These are phyloP conservation scores for Scomber colias DNA, from an alignment of 2,113 vertebrate species.

Conservation along the genomic window DNA sequence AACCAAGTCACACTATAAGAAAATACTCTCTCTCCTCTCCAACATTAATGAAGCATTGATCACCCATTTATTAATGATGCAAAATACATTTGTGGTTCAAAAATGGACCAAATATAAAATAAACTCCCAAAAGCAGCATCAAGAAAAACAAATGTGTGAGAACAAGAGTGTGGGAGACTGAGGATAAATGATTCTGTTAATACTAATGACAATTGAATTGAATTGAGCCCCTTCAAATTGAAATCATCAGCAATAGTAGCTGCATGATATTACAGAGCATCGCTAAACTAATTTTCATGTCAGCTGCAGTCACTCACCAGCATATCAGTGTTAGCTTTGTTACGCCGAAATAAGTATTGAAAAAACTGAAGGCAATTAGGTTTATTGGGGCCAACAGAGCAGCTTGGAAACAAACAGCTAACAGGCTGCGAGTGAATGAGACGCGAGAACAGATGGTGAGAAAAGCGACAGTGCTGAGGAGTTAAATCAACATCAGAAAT, in stretches of 20 bases:
- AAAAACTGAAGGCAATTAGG: slow-evolving; percentile 32
- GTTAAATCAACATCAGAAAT: slow-evolving; percentile 68
- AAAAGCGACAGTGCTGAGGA: slow-evolving; percentile 55
- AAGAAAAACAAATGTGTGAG: slow-evolving; percentile 27
- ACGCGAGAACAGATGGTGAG: slow-evolving; percentile 75
- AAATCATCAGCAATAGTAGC: slow-evolving; percentile 22
- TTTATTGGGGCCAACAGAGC: slow-evolving; percentile 43
- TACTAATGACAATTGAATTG: slow-evolving; percentile 1
- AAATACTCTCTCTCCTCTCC: too few species aligned
- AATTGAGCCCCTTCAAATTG: neutral
- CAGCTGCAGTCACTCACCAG: slow-evolving; percentile 9
- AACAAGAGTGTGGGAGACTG: neutral
- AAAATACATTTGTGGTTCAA: too few species aligned
- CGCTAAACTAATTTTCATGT: neutral
- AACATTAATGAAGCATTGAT: too few species aligned
- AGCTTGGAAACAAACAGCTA: slow-evolving; percentile 68
- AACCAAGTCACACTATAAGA: too few species aligned
- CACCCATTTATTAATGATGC: too few species aligned
- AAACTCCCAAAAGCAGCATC: slow-evolving; percentile 48
- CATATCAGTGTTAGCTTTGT: slow-evolving; percentile 33
- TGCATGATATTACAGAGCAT: slow-evolving; percentile 8
- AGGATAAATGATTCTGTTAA: slow-evolving; percentile 30
- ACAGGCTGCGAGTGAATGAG: slow-evolving; percentile 54
- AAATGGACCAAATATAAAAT: too few species aligned
- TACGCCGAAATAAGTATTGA: slow-evolving; percentile 16